Percentiles rank a stretch among this genome's conserved stretches.
Conservation (phyloP, 2,113 vertebrate species). For the Mormoops blainvillei region DNA sequence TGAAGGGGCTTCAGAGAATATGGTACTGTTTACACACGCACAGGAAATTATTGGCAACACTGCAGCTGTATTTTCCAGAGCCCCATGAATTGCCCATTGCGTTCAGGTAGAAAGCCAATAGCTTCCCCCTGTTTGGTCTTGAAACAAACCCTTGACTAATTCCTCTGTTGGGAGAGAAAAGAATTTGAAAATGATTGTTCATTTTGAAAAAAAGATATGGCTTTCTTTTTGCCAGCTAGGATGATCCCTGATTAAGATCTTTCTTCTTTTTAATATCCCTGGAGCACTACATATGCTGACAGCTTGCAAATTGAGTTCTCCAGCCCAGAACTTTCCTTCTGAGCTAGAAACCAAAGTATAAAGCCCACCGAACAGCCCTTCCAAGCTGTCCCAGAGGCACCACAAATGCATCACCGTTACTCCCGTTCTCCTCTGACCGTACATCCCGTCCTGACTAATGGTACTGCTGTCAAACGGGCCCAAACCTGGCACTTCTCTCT, state of each 20-base stretch:
- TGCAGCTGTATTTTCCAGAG: conserved; percentile 49
- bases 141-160: conserved; percentile 53
- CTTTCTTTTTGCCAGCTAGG: conserved; percentile 10
- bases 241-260: conserved; percentile 26
- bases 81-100: not conserved
- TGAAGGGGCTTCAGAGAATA: not conserved
- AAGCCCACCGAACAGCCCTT: not conserved
- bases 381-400: not conserved
- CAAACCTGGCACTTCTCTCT: not conserved
- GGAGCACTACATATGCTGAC: not conserved
- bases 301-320: not conserved
- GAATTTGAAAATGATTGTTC: conserved; percentile 46
- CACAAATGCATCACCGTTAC: no score
- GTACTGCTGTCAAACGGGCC: not conserved
- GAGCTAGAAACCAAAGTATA: not conserved
- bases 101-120: not conserved
- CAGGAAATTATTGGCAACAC: not conserved
- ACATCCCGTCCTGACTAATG: not conserved
- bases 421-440: not conserved
- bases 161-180: conserved; percentile 43
- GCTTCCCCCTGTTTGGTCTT: conserved; percentile 33
- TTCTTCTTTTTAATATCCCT: conserved; percentile 37
- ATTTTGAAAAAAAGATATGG: conserved; percentile 20
- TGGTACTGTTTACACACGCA: not conserved
- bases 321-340: not conserved